Conservation (phyloP, 2,888 invertebrate genomes). For the Lacanobia wlatinum region DNA sequence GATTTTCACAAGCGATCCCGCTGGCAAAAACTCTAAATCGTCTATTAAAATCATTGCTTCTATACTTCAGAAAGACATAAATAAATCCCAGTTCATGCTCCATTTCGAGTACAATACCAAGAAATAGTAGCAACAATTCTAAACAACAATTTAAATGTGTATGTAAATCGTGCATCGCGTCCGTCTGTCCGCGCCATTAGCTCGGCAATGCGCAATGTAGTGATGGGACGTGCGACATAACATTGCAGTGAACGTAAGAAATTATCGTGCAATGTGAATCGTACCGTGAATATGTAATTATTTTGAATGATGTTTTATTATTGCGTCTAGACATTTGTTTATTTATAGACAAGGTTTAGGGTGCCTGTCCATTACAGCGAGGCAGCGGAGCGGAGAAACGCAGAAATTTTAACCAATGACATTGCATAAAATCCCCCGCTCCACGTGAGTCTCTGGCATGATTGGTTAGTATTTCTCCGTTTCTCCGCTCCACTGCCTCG, state of each 20-base stretch:
- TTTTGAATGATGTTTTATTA: slow-evolving; percentile 33
- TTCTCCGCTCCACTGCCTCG: no score
- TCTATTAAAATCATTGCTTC: no score
- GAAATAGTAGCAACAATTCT: slow-evolving; percentile 8
- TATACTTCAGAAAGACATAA: not conserved
- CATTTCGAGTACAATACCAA: slow-evolving; percentile 29
- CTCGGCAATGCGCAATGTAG: slow-evolving; percentile 38
- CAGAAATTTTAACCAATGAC: no score
- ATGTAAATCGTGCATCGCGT: slow-evolving; percentile 52
- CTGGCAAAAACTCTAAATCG: no score
- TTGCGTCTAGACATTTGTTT: slow-evolving; percentile 43
- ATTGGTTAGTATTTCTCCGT: no score
- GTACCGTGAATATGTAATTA: slow-evolving; percentile 27
- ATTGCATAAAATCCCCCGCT: no score
- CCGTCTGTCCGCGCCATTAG: slow-evolving; percentile 50
- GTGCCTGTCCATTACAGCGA: no score
- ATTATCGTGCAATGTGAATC: slow-evolving; percentile 48
- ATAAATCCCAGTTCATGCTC: not conserved
- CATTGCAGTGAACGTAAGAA: slow-evolving; percentile 45
- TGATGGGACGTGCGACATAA: slow-evolving; percentile 25
- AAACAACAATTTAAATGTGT: slow-evolving; percentile 43
- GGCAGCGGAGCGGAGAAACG: no score
- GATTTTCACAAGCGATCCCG: no score
- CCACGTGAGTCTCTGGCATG: no score
- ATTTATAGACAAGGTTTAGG: slow-evolving; percentile 11